These are phyloP conservation scores for Petrolisthes cinctipes DNA, from an alignment of 2,888 invertebrate species.

Conservation along the genomic window DNA sequence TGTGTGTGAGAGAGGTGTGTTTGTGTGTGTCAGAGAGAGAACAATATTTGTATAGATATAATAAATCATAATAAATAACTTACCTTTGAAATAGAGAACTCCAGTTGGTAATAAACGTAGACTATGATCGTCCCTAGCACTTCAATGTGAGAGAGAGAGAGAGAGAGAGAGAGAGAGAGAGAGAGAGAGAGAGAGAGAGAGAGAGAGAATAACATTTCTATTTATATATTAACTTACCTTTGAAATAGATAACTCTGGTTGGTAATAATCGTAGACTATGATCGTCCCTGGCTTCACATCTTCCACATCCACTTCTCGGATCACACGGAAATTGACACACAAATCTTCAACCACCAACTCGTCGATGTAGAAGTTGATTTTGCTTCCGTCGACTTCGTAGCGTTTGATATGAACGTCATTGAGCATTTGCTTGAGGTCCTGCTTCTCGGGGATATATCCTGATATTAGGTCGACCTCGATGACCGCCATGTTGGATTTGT, in stretches of 20 bases:
- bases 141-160: too few species aligned
- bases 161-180: too few species aligned
- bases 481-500: conserved; percentile 74
- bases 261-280: conserved; percentile 68
- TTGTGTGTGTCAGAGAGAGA: too few species aligned
- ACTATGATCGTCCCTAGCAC: too few species aligned
- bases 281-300: conserved; percentile 67
- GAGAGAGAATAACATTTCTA: background rate
- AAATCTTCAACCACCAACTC: conserved; percentile 53
- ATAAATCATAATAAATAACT: too few species aligned
- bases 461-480: conserved; percentile 70
- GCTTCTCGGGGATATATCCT: conserved; percentile 69
- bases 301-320: conserved; percentile 67
- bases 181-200: too few species aligned
- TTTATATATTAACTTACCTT: background rate
- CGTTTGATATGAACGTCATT: conserved; percentile 16
- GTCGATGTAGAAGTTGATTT: conserved; percentile 45
- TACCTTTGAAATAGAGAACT: too few species aligned
- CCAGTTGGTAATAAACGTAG: too few species aligned
- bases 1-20: too few species aligned
- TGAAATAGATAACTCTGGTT: conserved; percentile 65
- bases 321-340: conserved; percentile 69
- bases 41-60: too few species aligned
- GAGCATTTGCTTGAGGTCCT: conserved; percentile 66
- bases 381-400: background rate